A percentile compares a stretch with the other conserved stretches of the same genome.
phyloP scores from a whole-genome alignment of 2,888 invertebrate genomes.

The Agrotis segetum region DNA sequence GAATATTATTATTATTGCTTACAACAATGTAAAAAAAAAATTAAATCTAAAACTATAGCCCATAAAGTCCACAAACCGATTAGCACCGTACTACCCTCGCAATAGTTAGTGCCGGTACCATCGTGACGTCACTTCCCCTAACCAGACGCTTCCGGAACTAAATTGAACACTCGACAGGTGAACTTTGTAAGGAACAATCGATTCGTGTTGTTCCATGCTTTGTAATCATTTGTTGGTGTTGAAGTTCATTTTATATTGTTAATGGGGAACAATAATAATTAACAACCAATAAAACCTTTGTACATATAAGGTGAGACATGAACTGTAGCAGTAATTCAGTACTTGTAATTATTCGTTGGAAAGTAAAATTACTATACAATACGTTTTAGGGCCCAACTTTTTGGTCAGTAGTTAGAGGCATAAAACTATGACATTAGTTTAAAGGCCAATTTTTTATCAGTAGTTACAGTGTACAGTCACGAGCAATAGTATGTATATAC shows the following conservation, averaged over 20 bases:
- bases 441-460: too few relatives aligned
- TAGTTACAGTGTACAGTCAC: too few relatives aligned
- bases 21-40: neutral
- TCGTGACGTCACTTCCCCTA: constrained; percentile 61
- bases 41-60: constrained; percentile 11
- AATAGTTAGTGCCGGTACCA: constrained; percentile 26
- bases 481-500: too few relatives aligned
- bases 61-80: constrained; percentile 38
- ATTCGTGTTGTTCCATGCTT: constrained; percentile 34
- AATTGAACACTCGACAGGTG: constrained; percentile 64
- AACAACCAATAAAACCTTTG: neutral
- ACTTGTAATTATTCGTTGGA: too few relatives aligned
- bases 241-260: constrained; percentile 34
- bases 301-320: too few relatives aligned
- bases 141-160: constrained; percentile 64
- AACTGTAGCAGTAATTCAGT: too few relatives aligned
- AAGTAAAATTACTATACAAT: too few relatives aligned
- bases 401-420: too few relatives aligned
- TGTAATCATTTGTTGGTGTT: constrained; percentile 39
- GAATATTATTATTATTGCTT: too few relatives aligned
- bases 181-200: constrained; percentile 44
- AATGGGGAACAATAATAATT: constrained; percentile 14
- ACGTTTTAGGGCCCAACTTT: too few relatives aligned
- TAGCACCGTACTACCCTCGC: constrained; percentile 32
- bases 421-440: too few relatives aligned